Conservation (phyloP, 2,113 vertebrate genomes). For the Promerops cafer region DNA sequence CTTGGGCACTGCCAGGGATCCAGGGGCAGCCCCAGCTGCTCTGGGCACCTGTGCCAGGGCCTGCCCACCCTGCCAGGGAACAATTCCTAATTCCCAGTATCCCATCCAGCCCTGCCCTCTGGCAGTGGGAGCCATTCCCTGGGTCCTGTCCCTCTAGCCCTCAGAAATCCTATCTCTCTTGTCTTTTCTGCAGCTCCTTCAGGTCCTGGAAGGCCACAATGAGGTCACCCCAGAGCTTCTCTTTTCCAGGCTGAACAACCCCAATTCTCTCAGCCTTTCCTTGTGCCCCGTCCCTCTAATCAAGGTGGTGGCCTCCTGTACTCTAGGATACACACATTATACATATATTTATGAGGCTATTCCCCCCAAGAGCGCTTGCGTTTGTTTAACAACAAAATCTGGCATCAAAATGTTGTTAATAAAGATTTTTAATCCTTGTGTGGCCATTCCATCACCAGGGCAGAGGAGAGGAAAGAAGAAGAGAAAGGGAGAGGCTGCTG, state of each 20-base stretch:
- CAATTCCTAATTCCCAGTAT: accelerated
- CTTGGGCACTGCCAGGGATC: neutral
- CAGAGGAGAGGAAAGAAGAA: neutral
- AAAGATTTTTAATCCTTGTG: neutral
- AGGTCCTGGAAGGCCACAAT: neutral
- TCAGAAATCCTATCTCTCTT: neutral
- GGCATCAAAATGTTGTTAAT: neutral
- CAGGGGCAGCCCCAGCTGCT: neutral
- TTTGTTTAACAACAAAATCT: neutral
- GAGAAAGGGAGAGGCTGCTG: neutral
- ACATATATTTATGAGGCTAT: neutral
- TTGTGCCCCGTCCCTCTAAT: neutral
- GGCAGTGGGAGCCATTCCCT: too few relatives aligned
- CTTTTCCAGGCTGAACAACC: neutral
- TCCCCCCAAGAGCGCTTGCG: neutral
- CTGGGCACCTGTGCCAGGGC: too few relatives aligned
- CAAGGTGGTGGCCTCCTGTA: neutral
- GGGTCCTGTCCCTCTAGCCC: neutral
- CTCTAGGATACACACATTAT: neutral
- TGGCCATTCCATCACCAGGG: neutral
- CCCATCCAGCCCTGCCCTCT: neutral
- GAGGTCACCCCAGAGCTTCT: neutral
- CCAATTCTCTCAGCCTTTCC: neutral
- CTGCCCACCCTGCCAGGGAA: too few relatives aligned
- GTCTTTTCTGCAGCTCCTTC: too few relatives aligned